Conservation (phyloP, 2,797 vertebrate species). For the Hemibagrus guttatus region DNA sequence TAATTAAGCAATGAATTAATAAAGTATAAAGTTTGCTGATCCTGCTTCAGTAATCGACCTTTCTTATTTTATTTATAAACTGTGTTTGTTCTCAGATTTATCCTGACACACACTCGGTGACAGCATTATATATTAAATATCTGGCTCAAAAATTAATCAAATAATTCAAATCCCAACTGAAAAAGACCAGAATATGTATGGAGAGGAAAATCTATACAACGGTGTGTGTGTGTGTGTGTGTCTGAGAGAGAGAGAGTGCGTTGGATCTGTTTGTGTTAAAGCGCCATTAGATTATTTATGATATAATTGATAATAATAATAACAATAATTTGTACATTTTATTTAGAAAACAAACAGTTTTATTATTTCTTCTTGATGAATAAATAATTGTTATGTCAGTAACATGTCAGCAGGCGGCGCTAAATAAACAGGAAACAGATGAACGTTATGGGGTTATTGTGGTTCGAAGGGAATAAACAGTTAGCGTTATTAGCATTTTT, state of each 20-base stretch:
- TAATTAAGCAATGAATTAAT: no score
- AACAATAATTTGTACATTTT: no score
- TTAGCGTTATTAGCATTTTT: background rate
- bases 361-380: background rate
- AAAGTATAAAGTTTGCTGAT: background rate
- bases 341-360: background rate
- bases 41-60: background rate
- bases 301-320: no score
- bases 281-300: no score
- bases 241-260: no score
- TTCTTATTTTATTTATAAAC: background rate
- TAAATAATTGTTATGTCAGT: background rate
- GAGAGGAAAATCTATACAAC: background rate
- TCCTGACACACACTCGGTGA: background rate
- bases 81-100: background rate
- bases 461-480: background rate
- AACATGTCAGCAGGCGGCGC: constrained; percentile 3
- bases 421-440: background rate
- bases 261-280: background rate
- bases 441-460: background rate
- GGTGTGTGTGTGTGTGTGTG: no score
- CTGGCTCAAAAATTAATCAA: background rate
- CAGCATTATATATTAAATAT: background rate
- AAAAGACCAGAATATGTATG: background rate
- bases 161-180: background rate